Conservation (phyloP, 1,140 invertebrate species). For the Triops cancriformis region DNA sequence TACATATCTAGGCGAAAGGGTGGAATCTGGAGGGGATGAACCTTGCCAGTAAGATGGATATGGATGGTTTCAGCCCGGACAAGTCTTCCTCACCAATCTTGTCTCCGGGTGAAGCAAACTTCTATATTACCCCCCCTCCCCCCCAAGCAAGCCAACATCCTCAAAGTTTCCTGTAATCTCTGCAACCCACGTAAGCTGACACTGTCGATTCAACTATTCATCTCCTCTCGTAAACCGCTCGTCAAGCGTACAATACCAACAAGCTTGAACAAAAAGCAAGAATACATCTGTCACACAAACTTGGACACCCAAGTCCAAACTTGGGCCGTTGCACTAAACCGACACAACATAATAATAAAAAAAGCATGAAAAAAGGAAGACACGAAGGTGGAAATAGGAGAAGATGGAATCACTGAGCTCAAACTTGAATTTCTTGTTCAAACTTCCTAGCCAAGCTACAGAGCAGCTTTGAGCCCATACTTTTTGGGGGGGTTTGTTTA, state of each 20-base stretch:
- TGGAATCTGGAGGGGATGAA: neutral
- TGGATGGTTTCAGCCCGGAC: neutral
- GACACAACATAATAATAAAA: too few species aligned
- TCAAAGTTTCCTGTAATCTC: too few species aligned
- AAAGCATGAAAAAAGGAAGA: too few species aligned
- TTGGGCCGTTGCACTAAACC: too few species aligned
- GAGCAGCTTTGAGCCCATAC: too few species aligned
- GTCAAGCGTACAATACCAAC: neutral
- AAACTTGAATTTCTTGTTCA: too few species aligned
- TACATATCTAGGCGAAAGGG: neutral
- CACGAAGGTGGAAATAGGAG: too few species aligned
- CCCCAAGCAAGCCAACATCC: neutral
- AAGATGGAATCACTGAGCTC: too few species aligned
- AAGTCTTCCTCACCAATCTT: conserved; percentile 10
- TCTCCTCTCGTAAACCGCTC: neutral
- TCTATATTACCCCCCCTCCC: neutral
- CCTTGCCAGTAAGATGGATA: neutral
- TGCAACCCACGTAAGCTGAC: neutral
- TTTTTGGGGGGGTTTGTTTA: too few species aligned
- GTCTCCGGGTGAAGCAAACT: neutral
- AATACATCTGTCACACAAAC: neutral
- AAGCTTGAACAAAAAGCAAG: neutral
- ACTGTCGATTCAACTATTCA: neutral
- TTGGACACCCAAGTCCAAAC: too few species aligned
- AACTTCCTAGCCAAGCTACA: too few species aligned